A percentile compares a stretch with the other conserved stretches of the same genome.
These are phyloP conservation scores for Oxyura jamaicensis DNA, from an alignment of 2,113 vertebrate genomes.

Conservation along the genomic window DNA sequence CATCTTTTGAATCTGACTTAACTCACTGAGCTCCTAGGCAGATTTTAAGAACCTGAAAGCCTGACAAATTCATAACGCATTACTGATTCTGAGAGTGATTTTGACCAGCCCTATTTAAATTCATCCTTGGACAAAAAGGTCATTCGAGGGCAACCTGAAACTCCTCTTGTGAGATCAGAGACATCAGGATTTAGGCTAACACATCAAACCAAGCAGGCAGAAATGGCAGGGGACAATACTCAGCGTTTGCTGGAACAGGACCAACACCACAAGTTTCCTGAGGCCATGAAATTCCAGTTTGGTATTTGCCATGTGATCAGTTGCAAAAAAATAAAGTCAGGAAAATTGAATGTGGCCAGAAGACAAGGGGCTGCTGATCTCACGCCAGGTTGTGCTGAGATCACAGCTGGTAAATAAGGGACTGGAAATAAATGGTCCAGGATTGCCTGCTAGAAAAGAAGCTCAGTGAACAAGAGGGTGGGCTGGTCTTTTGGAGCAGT, in stretches of 20 bases:
- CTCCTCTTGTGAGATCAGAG: neutral
- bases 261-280: fast-evolving
- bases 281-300: neutral
- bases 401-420: neutral
- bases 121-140: neutral
- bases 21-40: neutral
- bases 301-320: fast-evolving
- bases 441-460: neutral
- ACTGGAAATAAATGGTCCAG: neutral
- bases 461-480: neutral
- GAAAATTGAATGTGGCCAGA: neutral
- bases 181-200: neutral
- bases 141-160: neutral
- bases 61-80: neutral
- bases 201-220: neutral
- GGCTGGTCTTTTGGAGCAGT: neutral
- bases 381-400: neutral
- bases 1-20: neutral
- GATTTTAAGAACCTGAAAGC: neutral
- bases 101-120: neutral
- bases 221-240: neutral
- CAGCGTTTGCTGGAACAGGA: neutral
- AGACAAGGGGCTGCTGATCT: neutral
- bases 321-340: neutral
- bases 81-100: neutral